Percentiles rank a stretch among this genome's conserved stretches.
Conservation (phyloP, 1,140 invertebrate species). For the Nasonia giraulti region DNA sequence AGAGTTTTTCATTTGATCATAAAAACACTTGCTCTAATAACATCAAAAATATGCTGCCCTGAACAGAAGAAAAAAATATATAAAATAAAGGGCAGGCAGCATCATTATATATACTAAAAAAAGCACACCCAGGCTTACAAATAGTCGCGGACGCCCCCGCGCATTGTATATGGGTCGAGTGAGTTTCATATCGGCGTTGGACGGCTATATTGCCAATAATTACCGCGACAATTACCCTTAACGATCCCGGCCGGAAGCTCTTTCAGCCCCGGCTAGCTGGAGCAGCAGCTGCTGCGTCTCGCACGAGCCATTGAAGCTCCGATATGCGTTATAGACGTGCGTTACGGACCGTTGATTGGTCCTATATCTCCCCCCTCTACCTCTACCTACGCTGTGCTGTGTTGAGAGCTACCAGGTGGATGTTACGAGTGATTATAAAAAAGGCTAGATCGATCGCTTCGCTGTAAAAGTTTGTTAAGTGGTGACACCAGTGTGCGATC, state of each 20-base stretch:
- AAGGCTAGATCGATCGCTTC: neutral
- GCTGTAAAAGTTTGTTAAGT: too few species aligned
- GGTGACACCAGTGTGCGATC: too few species aligned
- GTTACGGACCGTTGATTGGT: slow-evolving; percentile 24
- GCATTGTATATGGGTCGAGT: neutral
- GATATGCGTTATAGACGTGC: slow-evolving; percentile 11
- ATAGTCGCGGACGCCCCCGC: too few species aligned
- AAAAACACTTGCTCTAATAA: too few species aligned
- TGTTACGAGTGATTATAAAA: neutral
- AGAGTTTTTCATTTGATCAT: too few species aligned
- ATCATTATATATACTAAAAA: too few species aligned
- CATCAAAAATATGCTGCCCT: too few species aligned
- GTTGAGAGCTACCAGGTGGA: neutral
- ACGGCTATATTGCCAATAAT: slow-evolving; percentile 23
- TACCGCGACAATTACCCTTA: slow-evolving; percentile 43
- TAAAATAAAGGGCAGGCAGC: too few species aligned
- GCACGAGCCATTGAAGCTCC: slow-evolving; percentile 11
- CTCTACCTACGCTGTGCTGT: neutral
- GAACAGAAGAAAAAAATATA: too few species aligned
- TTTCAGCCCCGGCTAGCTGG: neutral
- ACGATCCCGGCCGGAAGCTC: slow-evolving; percentile 34
- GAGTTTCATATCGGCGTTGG: neutral
- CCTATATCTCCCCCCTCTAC: neutral
- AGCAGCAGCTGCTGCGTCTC: neutral
- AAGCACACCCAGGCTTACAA: too few species aligned